Evolutionary conservation across 2,888 invertebrate genomes (phyloP).

Genomic region (Xestia rhomboidea): DNA sequence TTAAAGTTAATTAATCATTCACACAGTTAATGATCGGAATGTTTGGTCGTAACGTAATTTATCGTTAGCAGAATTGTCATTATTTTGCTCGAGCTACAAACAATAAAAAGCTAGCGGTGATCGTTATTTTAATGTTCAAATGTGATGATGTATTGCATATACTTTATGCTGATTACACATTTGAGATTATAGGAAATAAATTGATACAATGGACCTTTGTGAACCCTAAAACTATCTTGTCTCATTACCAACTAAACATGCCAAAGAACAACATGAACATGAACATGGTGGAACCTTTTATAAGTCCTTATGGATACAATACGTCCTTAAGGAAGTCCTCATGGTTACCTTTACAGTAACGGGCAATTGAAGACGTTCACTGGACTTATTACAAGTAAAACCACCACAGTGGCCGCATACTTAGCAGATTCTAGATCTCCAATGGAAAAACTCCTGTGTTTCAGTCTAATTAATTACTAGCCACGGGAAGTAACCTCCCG

Average conservation of each 20-base stretch:
- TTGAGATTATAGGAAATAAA: background rate
- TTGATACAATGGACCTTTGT: background rate
- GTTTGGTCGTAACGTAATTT: constrained; percentile 25
- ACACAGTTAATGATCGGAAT: constrained; percentile 43
- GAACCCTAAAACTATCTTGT: background rate
- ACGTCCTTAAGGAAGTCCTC: background rate
- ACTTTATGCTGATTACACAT: background rate
- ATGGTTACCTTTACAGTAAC: background rate
- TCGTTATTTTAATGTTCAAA: background rate
- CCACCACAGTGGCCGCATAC: background rate
- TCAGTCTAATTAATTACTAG: background rate
- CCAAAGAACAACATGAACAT: background rate
- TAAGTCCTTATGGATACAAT: background rate
- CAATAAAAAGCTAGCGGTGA: constrained; percentile 12
- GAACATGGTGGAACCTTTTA: background rate
- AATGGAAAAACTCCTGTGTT: background rate
- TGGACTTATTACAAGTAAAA: background rate
- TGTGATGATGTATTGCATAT: background rate
- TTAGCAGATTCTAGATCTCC: background rate
- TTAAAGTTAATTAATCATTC: constrained; percentile 32
- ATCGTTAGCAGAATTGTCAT: constrained; percentile 13
- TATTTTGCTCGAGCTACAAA: background rate
- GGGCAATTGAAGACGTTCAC: background rate
- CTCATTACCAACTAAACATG: background rate
- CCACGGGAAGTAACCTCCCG: no score